Conservation (phyloP, 2,888 invertebrate species). For the Arctia plantaginis region DNA sequence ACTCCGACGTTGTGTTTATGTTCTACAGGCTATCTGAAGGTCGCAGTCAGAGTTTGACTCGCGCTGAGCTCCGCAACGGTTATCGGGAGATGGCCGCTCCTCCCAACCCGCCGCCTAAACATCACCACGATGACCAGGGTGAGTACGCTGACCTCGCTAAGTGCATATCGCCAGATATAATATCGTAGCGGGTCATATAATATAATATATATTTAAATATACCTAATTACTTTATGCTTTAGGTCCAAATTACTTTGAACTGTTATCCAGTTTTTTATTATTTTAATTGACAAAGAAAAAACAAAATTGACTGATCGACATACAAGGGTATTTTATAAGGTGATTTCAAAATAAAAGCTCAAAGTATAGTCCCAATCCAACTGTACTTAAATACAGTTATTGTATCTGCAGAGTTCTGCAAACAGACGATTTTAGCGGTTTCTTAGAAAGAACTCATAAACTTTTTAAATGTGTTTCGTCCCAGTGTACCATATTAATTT, state of each 20-base stretch:
- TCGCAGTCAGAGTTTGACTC: conserved; percentile 79
- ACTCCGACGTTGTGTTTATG: background rate
- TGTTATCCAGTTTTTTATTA: background rate
- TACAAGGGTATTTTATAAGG: background rate
- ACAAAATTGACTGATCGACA: background rate
- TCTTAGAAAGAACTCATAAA: no score
- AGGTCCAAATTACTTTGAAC: background rate
- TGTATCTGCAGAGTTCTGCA: no score
- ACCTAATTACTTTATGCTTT: background rate
- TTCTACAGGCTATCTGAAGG: conserved; percentile 72
- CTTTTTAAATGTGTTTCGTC: background rate
- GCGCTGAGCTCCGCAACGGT: conserved; percentile 78
- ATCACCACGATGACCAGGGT: conserved; percentile 81
- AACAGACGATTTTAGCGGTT: no score
- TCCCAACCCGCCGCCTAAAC: conserved; percentile 51
- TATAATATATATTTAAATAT: background rate
- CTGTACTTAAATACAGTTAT: no score
- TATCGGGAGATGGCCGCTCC: conserved; percentile 52
- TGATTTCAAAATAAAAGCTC: background rate
- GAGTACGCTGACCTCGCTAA: conserved; percentile 30
- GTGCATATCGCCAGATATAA: background rate
- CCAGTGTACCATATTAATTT: background rate
- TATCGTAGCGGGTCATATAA: background rate
- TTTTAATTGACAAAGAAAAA: background rate
- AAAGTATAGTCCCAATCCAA: no score